Evolutionary conservation across 2,797 vertebrate species (phyloP), one percentile per base, ranked within the genome.

Genomic region (Sebastes vulpes): DNA sequence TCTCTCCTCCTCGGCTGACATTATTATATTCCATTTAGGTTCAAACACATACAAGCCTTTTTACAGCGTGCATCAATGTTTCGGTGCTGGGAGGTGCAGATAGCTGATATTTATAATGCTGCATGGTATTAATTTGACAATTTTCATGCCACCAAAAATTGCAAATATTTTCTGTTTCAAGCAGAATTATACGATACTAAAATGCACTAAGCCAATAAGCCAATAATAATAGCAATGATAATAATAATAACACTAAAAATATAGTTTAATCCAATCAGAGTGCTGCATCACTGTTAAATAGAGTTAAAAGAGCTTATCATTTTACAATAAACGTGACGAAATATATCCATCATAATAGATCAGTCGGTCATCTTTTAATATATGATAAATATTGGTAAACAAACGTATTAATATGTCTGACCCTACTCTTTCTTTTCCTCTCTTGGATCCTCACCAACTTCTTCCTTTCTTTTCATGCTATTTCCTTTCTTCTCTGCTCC

Each of bases 121-220:
- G 73, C 67, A 38, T 29, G 63, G 76, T 80, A 14, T 94, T 96
- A 95, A 96, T 96, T 83, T 77, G 67, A 78, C 35, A 16, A 78
- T 89, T 92, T 83, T 61, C 79, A 89, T 73, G 77, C 56, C 52
- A 26, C 78, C 8, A 60, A 75, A 81, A 79, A 77, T 67, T 50
- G 23, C 10, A 72, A 80, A 83, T 75, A 59, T 77, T 75, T 66
- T 63, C 61, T 56, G 68, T 79, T 79, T 74, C 42, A 76, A 76
- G 53, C 71, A 32, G 79, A 84, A 89, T 82, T 59, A 74, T 56
- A 38, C 14, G 64, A 80, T 58, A 28, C 72, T 46, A 58, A 84
- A 86, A 77, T 52, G 65, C 80, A 79, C 9, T 54, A 72, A 89
- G 82, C 82, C 82, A 86, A 52, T 79, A 80, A 84, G 65, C 74